Base-by-base conservation (phyloP, 1,140 invertebrate species). In the Drosophila jambulina region DNA sequence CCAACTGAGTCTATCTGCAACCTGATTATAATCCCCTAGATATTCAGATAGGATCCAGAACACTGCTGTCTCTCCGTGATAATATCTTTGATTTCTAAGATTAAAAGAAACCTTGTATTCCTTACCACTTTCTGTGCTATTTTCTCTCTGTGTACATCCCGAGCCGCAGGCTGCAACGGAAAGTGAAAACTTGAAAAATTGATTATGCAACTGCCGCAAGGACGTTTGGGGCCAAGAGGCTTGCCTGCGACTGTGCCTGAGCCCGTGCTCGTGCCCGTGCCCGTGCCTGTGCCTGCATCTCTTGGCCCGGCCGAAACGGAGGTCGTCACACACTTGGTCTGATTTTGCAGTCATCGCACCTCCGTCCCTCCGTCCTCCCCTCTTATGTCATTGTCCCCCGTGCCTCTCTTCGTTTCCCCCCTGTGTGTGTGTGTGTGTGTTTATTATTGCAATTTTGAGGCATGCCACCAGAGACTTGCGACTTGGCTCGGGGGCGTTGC, bases 111-210 rank as follows among this genome's bases (percentile, higher is more conserved):
- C 10, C 1, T 4, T 19, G 0, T 43, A 43, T 19, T 12, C 12
- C 6, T 21, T 21, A 21, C 10, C 2, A 21, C 10, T 3, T 13
- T 2, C 4, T 17, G 6, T 12, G 2, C 2, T 23, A 21, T 54
- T 70, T 46, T 29, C 29, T 25, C 13, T 0, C 40, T 15, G 67
- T 70, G 67, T 10, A 68, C 5, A 25, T 69, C 34, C 51, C 46
- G 59, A 48, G 53, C 65, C 58, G 48, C 82, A 51, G 43, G 67
- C 67, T 32, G 67, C 62, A 67, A 48, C 75, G 46, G 84, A 85
- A 87, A 87, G 84, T 88, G 83, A 88, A 87, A 87, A 87, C 84
- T 83, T 90, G 84, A 80, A 90, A 84, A 88, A 83, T 70, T 67
- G 75, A 78, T 90, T 91, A 90, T 91, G 86, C 79, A 91, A 91